These are phyloP conservation scores for Mormyrus hasselquistii DNA, from an alignment of 2,797 vertebrate genomes.

Conservation along the genomic window DNA sequence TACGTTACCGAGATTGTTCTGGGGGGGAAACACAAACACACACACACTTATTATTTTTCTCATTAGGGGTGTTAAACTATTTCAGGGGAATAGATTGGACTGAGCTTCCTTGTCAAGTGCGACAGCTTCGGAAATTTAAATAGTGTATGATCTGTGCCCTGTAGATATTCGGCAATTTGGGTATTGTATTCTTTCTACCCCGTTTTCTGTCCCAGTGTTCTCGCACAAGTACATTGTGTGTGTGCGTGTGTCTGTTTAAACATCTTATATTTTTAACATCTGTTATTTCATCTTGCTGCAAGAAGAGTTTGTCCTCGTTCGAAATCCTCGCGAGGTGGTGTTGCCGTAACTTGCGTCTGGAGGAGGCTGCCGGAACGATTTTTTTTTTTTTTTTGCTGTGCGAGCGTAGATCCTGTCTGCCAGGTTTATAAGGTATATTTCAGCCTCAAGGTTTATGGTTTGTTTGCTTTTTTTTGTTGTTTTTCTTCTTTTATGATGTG, in stretches of 20 bases:
- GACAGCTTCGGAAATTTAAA: not conserved
- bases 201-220: not conserved
- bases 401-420: not conserved
- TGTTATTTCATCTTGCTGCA: constrained; percentile 4
- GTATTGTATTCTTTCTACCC: not conserved
- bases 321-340: not conserved
- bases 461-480: not conserved
- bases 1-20: constrained; percentile 63
- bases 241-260: not conserved
- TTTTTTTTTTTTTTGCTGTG: not conserved
- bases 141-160: not conserved
- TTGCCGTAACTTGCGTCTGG: not conserved
- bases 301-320: constrained; percentile 3
- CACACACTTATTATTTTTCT: constrained; percentile 49
- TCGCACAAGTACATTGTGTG: not conserved
- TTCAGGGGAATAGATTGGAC: constrained; percentile 31
- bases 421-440: constrained; percentile 4
- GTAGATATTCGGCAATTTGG: not conserved
- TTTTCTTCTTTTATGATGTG: not conserved
- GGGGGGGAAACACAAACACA: not conserved
- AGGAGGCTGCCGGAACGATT: not conserved
- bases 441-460: not conserved
- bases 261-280: constrained; percentile 5
- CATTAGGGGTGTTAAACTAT: constrained; percentile 49
- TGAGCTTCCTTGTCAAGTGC: constrained; percentile 46